phyloP scores from a whole-genome alignment of 2,888 invertebrate species.

The Pseudococcus longispinus region DNA sequence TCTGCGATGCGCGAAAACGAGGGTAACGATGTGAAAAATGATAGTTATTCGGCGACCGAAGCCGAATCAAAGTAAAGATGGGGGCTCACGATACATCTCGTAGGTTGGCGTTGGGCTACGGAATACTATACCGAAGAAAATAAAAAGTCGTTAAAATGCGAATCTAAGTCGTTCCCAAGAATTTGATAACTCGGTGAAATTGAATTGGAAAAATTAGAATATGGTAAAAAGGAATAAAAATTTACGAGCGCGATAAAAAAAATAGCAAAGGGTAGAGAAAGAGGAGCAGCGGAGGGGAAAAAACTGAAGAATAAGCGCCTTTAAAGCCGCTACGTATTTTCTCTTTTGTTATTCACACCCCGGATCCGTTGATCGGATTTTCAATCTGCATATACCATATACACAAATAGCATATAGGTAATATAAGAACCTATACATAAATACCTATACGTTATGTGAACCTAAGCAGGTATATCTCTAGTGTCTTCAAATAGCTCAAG shows the following conservation, averaged over 20 bases:
- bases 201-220: conserved; percentile 42
- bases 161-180: conserved; percentile 12
- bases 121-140: neutral
- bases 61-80: neutral
- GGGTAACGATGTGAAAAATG: conserved; percentile 40
- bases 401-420: neutral
- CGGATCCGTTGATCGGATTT: neutral
- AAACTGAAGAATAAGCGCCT: neutral
- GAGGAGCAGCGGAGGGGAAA: neutral
- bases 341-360: neutral
- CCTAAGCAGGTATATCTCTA: neutral
- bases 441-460: neutral
- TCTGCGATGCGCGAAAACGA: neutral
- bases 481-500: neutral
- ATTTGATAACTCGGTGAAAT: conserved; percentile 32
- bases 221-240: conserved; percentile 37
- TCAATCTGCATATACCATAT: neutral
- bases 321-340: neutral
- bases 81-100: neutral
- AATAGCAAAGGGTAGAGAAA: neutral
- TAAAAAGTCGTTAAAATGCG: conserved; percentile 22
- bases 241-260: conserved; percentile 19
- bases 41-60: conserved; percentile 4
- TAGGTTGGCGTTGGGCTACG: neutral
- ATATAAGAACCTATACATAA: neutral